Evolutionary conservation across 2,797 vertebrate species (phyloP).

Genomic region (Poeciliopsis turneri): DNA sequence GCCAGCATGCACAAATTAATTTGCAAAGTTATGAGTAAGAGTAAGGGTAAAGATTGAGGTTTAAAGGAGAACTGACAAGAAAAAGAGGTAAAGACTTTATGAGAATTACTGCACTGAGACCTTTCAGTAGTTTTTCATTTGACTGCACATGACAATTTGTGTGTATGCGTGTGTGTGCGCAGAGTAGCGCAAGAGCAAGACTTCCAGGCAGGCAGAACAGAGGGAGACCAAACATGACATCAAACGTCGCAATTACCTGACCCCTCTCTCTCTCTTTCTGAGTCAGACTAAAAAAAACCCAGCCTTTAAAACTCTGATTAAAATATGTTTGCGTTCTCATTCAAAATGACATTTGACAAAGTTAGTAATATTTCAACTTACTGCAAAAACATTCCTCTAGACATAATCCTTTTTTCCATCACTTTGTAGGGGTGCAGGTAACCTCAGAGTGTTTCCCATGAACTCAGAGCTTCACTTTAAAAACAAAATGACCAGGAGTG

Average conservation of each 20-base stretch:
- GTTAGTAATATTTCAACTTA: constrained; percentile 82
- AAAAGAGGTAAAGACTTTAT: constrained; percentile 84
- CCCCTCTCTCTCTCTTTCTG: constrained; percentile 63
- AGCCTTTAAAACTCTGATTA: constrained; percentile 75
- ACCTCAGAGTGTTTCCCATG: constrained; percentile 80
- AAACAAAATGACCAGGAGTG: constrained; percentile 63
- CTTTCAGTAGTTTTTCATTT: constrained; percentile 80
- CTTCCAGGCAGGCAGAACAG: constrained; percentile 76
- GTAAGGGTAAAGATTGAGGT: constrained; percentile 91
- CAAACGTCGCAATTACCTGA: constrained; percentile 78
- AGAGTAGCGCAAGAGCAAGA: constrained; percentile 48
- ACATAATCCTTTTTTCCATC: constrained; percentile 71
- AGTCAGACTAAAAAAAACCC: constrained; percentile 66
- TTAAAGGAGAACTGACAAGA: constrained; percentile 89
- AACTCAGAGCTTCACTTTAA: constrained; percentile 71
- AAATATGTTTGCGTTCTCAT: constrained; percentile 80
- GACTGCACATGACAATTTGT: constrained; percentile 43
- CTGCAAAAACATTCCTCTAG: constrained; percentile 82
- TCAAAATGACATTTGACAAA: constrained; percentile 81
- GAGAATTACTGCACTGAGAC: constrained; percentile 89
- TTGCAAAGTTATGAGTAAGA: constrained; percentile 33
- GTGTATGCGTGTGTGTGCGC: constrained; percentile 30
- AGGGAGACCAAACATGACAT: constrained; percentile 81
- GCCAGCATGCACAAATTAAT: constrained; percentile 11
- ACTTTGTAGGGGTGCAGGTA: constrained; percentile 75